phyloP scores from a whole-genome alignment of 2,113 vertebrate species.

The Pollimyrus isidori region DNA sequence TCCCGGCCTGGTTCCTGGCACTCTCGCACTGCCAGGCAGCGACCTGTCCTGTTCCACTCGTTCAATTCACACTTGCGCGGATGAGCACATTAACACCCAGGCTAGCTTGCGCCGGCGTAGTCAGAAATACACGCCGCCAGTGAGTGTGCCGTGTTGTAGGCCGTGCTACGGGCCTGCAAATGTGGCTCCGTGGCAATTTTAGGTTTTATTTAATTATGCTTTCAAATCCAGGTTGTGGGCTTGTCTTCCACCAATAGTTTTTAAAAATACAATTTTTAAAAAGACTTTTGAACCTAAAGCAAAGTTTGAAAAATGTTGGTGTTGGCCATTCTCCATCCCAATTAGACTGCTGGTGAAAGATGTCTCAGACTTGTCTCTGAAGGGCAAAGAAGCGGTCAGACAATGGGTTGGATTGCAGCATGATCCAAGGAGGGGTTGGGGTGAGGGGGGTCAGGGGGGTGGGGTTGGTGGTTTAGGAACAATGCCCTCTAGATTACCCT shows the following conservation, averaged over 20 bases:
- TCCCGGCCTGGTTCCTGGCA: not conserved
- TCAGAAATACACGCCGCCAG: not conserved
- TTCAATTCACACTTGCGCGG: conserved; percentile 2
- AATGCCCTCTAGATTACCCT: not conserved
- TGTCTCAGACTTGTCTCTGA: not conserved
- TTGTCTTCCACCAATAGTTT: not conserved
- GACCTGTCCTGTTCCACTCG: not conserved
- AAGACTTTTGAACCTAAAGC: not conserved
- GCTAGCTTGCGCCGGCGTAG: not conserved
- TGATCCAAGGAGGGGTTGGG: not conserved
- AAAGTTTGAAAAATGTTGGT: not conserved
- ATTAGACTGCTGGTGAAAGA: not conserved
- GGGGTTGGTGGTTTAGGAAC: not conserved
- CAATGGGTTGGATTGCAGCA: not conserved
- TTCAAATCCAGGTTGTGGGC: not conserved
- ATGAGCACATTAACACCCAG: not conserved
- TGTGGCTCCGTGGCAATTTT: not conserved
- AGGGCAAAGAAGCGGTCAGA: not conserved
- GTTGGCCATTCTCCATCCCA: not conserved
- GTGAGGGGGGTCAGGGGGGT: too few species aligned
- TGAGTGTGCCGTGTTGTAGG: not conserved
- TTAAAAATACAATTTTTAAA: not conserved
- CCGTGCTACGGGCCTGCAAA: too few species aligned
- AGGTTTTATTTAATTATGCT: not conserved
- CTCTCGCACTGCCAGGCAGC: not conserved